Base-by-base conservation (phyloP, 2,113 vertebrate genomes). In the Carassius carassius region DNA sequence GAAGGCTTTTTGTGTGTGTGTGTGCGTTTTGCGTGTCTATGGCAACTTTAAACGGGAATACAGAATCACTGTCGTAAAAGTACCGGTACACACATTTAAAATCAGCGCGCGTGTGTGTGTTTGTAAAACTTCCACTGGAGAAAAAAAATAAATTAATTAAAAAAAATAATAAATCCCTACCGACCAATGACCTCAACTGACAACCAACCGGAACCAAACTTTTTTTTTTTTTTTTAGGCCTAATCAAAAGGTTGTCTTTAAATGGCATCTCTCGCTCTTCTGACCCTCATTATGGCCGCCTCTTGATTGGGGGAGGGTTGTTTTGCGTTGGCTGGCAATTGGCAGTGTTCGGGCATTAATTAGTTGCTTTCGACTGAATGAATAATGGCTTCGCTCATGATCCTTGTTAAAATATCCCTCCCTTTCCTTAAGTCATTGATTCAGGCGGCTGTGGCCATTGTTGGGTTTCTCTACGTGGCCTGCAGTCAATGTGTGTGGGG, bases 351-450 rank as follows among this genome's bases (percentile, higher is more conserved):
- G 82, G 78, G 76, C 73, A 82, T 88, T 88, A 86, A 88, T 88
- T 86, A 88, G 86, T 88, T 82, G 78, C 65, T 17, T 74, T 82
- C 4, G 78, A 73, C 87, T 84, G 87, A 86, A 86, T 88, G 87
- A 88, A 78, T 88, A 88, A 88, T 85, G 78, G 54, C 85, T 70
- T 79, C 47, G 73, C 78, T 84, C 82, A 82, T 82, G 85, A 47
- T 83, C 19, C 60, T 35, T 84, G 72, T 88, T 81, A 81, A 70
- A 76, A 88, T 65, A 77, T 78, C 77, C 78, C 82, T 83, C 86
- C 78, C 82, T 63, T 47, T 86, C 56, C 25, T 78, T 0, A 21
- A 63, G 72, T 78, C 63, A 86, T 77, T 88, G 87, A 88, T 86
- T 87, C 72, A 73, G 10, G 19, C 23, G 63, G 72, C 82, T 76